Percentiles rank a stretch among this genome's conserved stretches.
Conservation (phyloP, 2,888 invertebrate species). For the Didymodactylos carnosus region DNA sequence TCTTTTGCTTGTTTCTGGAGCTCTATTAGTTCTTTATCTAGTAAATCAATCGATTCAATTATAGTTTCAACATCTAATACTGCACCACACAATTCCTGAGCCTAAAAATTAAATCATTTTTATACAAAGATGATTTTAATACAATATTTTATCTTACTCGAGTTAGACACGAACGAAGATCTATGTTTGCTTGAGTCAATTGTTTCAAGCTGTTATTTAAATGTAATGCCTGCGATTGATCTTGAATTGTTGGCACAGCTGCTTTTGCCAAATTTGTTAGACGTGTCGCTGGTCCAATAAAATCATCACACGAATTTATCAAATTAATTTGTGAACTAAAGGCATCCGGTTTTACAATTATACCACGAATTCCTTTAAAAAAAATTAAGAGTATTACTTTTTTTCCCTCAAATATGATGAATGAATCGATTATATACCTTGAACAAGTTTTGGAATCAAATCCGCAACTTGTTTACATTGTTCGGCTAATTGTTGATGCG, state of each 20-base stretch:
- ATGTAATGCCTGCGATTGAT: conserved; percentile 5
- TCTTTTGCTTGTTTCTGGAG: conserved; percentile 54
- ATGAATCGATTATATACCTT: too few relatives aligned
- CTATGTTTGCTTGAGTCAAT: conserved; percentile 3
- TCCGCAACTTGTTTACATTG: conserved; percentile 55
- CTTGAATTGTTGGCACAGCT: conserved; percentile 7
- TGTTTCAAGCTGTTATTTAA: conserved; percentile 11
- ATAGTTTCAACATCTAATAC: conserved; percentile 57
- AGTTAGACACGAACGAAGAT: background rate
- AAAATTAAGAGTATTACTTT: too few relatives aligned
- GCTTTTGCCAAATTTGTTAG: background rate
- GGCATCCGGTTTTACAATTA: conserved; percentile 48
- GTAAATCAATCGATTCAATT: conserved; percentile 53
- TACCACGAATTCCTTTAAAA: too few relatives aligned
- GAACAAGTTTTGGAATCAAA: conserved; percentile 58
- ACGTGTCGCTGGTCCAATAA: conserved; percentile 27
- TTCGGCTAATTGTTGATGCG: conserved; percentile 51
- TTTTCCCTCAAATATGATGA: too few relatives aligned
- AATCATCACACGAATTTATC: conserved; percentile 61
- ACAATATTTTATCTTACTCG: background rate
- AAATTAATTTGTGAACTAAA: conserved; percentile 57
- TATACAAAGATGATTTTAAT: background rate
- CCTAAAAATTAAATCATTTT: conserved; percentile 19
- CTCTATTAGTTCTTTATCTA: conserved; percentile 62
- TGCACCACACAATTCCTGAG: conserved; percentile 54